Conservation (phyloP, 2,113 vertebrate species). For the Ramphastos sulfuratus region DNA sequence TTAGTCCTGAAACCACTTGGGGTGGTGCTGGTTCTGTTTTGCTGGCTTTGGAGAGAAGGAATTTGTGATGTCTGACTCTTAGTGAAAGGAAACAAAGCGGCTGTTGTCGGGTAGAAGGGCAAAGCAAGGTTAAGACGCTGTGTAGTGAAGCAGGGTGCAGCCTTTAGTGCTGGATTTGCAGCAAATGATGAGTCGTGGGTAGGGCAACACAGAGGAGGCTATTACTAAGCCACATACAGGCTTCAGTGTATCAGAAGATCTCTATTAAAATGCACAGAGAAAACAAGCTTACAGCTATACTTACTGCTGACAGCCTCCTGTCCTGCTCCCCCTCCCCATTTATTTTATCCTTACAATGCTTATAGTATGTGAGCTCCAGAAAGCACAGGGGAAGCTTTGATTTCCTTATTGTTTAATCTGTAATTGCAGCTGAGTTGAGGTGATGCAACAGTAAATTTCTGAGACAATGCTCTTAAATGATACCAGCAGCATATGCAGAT, state of each 20-base stretch:
- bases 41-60: slow-evolving; percentile 15
- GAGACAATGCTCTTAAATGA: background rate
- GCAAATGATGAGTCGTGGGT: background rate
- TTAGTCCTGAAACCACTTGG: slow-evolving; percentile 58
- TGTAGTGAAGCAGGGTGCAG: background rate
- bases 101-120: slow-evolving; percentile 16
- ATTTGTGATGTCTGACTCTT: slow-evolving; percentile 18
- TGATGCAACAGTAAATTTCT: slow-evolving; percentile 1
- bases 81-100: background rate
- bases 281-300: background rate
- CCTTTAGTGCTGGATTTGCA: background rate
- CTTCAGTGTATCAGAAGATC: background rate
- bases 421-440: background rate
- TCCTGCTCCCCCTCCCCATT: background rate
- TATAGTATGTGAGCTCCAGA: background rate
- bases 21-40: slow-evolving; percentile 30
- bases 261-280: background rate
- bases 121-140: slow-evolving; percentile 30
- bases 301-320: background rate
- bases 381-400: background rate
- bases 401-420: background rate
- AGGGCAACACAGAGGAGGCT: background rate
- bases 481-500: background rate
- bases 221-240: background rate
- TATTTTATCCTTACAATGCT: background rate